Evolutionary conservation across 2,888 invertebrate species (phyloP), one percentile per base, ranked within the genome.

Genomic region (Camptogramma bilineatum): DNA sequence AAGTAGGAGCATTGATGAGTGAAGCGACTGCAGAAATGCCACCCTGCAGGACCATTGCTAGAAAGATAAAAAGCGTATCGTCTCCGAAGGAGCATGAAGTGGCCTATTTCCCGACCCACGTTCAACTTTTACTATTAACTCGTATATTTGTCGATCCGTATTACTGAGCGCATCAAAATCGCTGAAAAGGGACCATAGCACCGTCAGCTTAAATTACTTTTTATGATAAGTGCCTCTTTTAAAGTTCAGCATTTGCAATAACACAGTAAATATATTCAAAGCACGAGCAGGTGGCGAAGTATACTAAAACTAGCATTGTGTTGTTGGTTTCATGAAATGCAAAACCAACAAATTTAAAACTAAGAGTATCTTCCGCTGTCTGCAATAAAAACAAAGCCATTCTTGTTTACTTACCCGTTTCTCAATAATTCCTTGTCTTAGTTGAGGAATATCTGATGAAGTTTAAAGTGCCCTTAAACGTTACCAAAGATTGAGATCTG

Each of bases 381-480:
- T 39, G 34, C 13, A 39, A 13, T n/a, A 13, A n/a, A 52, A 62
- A 47, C 24, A n/a, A 55, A 61, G 28, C 39, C 31, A 48, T 54
- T 42, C 66, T 66, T 63, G 69, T 75, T 75, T 69, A 65, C 70
- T 70, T 61, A 69, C 54, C 63, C 52, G 56, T 63, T 62, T 59
- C 60, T 39, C 34, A 64, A 62, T 70, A 70, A 58, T 61, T 66
- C 61, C 68, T 63, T 51, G 63, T 70, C 58, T 75, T 68, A 68
- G 71, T 75, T 74, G 65, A 64, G 70, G 78, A 78, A 81, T 83
- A 77, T 73, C 71, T 76, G 72, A 79, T 79, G 77, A 75, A 75
- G 74, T 76, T 75, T 76, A 73, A 80, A 80, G 77, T 80, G 78
- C 72, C 73, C 70, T 67, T 74, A 75, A 80, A 82, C 79, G 79